Base-by-base conservation (phyloP, 1,140 invertebrate genomes). In the Rhopalosiphum maidis region DNA sequence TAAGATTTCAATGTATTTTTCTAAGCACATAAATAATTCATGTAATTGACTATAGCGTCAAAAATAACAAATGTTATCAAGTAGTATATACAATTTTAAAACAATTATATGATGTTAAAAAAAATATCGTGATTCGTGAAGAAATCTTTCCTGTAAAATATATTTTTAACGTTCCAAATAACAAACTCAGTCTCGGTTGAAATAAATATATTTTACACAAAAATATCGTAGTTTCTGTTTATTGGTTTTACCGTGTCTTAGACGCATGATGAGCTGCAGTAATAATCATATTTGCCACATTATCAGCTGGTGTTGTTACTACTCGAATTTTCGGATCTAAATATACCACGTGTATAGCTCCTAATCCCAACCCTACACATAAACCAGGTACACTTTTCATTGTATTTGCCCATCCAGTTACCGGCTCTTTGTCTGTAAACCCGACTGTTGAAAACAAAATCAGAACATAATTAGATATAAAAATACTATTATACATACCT, bases 281-380 rank as follows among this genome's bases (percentile, higher is more conserved):
- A 25, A 92, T 92, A 41, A 92, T 85, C 68, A 92, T 83, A 37
- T 92, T 92, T 7, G 91, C 77, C 35, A 92, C 91, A 22, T 92
- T 54, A 54, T 92, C 82, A 30, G 48, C 77, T 41, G 91, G 77
- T 11, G 41, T 35, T 0, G 21, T 21, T 30, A 7, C 2, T 30
- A 1, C 46, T 22, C 0, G 1, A 22, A 25, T 6, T 7, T 85
- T 30, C 1, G 21, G 11, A 25, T 92, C 41, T 5, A 0, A n/a
- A 1, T 2, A 8, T 23, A 92, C 8, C 9, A 92, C 77, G 35
- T 41, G 91, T 51, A 92, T 41, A 7, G 48, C 91, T 41, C 91
- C 91, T 4, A 92, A 43, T 2, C 43, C 91, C 6, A 92, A 22
- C 3, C 91, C 91, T 11, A 92, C 3, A 41, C 18, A 35, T 9